A percentile compares a stretch with the other conserved stretches of the same genome.
phyloP scores from a whole-genome alignment of 2,797 vertebrate species.

The Bovichtus diacanthus region DNA sequence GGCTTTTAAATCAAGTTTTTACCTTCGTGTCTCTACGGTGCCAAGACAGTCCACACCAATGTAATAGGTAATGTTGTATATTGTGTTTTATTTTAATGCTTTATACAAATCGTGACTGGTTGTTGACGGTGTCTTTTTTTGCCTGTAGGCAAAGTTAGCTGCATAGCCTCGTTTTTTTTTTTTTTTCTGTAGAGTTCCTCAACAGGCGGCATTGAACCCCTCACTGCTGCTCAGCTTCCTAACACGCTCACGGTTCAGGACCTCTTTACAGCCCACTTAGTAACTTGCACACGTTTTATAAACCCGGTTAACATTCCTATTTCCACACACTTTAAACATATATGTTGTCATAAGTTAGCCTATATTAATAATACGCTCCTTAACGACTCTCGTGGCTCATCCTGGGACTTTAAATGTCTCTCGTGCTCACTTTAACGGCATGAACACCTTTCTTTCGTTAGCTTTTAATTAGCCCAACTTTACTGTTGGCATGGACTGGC shows the following conservation, averaged over 20 bases:
- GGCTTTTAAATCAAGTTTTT: slow-evolving; percentile 58
- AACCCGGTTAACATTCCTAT: background rate
- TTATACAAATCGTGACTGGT: slow-evolving; percentile 5
- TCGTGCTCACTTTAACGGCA: background rate
- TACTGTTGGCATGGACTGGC: background rate
- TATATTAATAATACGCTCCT: background rate
- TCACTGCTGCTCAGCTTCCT: background rate
- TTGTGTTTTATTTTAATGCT: background rate
- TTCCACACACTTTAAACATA: background rate
- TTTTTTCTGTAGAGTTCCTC: slow-evolving; percentile 57
- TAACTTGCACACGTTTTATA: background rate
- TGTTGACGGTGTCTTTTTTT: slow-evolving; percentile 7
- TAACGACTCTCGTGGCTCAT: background rate
- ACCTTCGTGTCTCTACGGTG: slow-evolving; percentile 13
- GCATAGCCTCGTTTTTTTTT: slow-evolving; percentile 33
- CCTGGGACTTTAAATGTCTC: background rate
- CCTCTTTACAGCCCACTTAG: background rate
- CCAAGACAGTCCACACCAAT: slow-evolving; percentile 39
- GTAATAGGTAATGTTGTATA: slow-evolving; percentile 63
- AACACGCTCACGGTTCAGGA: background rate
- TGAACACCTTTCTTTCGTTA: slow-evolving; percentile 3
- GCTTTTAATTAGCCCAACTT: slow-evolving; percentile 8
- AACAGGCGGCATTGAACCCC: slow-evolving; percentile 54
- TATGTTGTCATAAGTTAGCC: background rate
- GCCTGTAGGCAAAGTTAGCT: slow-evolving; percentile 59